Percentiles rank a stretch among this genome's conserved stretches.
Conservation (phyloP, 2,888 invertebrate species). For the Pachymerium ferrugineum region DNA sequence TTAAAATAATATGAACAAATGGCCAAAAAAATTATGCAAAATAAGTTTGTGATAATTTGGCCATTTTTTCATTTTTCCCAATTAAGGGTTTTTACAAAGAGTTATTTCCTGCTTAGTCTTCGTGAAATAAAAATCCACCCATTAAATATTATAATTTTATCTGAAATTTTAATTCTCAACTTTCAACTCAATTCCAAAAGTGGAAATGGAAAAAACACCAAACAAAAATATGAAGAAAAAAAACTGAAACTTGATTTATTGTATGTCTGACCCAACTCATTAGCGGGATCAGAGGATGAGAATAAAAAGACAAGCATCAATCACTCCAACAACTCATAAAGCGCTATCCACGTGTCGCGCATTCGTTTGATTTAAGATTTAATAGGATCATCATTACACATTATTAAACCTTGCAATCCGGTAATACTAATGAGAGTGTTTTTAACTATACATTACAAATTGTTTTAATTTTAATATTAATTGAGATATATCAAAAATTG, state of each 20-base stretch:
- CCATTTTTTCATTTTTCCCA: no score
- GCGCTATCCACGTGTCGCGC: not conserved
- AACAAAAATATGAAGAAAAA: not conserved
- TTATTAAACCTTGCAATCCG: not conserved
- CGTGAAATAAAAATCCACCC: no score
- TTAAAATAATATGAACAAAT: no score
- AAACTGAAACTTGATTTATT: not conserved
- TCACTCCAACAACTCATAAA: not conserved
- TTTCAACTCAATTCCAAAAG: not conserved
- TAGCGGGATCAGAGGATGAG: not conserved
- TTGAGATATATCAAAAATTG: not conserved
- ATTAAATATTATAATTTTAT: not conserved
- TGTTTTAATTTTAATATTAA: not conserved
- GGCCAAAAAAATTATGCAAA: no score
- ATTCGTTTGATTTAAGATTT: no score
- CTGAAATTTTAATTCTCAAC: not conserved
- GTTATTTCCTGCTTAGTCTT: no score
- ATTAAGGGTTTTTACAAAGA: no score
- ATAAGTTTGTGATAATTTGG: no score
- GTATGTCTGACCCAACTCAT: not conserved
- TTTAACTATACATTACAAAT: not conserved
- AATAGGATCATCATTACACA: not conserved
- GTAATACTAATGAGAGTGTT: not conserved
- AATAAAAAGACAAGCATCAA: constrained; percentile 6
- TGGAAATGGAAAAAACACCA: not conserved